Percentiles rank a stretch among this genome's conserved stretches.
Evolutionary conservation across 2,888 invertebrate genomes (phyloP).

Genomic region (Aporophyla nigra): DNA sequence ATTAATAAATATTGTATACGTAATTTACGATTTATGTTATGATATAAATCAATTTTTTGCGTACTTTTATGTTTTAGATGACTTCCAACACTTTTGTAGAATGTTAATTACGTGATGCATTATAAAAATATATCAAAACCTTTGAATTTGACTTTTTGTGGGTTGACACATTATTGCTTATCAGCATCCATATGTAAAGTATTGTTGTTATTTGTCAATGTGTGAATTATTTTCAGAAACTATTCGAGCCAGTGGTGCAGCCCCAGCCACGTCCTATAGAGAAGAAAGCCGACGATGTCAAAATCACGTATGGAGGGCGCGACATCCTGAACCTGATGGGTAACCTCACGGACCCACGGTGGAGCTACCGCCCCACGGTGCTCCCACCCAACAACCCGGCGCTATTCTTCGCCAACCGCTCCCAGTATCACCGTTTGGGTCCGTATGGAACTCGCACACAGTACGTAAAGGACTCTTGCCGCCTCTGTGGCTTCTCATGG

Average conservation of each 20-base stretch:
- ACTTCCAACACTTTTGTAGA: too few species aligned
- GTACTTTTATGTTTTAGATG: too few species aligned
- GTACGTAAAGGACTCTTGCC: constrained; percentile 90
- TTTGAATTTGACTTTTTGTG: too few species aligned
- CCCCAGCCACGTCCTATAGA: constrained; percentile 87
- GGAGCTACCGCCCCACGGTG: constrained; percentile 90
- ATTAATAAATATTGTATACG: too few species aligned
- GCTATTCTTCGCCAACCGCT: constrained; percentile 92
- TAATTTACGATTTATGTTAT: too few species aligned
- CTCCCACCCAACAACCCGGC: constrained; percentile 91
- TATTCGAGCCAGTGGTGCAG: constrained; percentile 86
- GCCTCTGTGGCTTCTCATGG: constrained; percentile 89
- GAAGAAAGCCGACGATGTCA: constrained; percentile 81
- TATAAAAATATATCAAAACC: too few species aligned
- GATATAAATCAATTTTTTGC: too few species aligned
- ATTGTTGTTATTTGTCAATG: constrained; percentile 33
- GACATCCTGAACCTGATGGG: constrained; percentile 91
- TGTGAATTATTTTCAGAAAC: constrained; percentile 81
- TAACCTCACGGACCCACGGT: constrained; percentile 89
- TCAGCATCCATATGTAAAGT: constrained; percentile 12
- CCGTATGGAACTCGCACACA: constrained; percentile 90
- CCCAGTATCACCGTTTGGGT: constrained; percentile 91
- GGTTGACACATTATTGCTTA: too few species aligned
- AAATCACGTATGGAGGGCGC: constrained; percentile 88
- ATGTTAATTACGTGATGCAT: too few species aligned